Evolutionary conservation across 2,113 vertebrate genomes (phyloP).

Genomic region (Oncorhynchus clarkii): DNA sequence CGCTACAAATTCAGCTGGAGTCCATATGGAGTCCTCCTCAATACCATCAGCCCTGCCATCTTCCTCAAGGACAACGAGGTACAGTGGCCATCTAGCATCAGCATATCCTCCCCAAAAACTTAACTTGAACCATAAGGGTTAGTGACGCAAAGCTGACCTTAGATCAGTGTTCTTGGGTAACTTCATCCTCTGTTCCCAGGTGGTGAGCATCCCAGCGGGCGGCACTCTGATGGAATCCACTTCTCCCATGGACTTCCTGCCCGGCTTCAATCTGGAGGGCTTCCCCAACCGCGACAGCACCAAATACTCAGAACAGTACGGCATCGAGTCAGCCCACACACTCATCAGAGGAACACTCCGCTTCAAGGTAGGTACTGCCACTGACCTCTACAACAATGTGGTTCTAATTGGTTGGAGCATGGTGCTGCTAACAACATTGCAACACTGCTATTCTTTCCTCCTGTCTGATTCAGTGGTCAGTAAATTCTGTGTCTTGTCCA

Average conservation of each 20-base stretch:
- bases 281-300: constrained; percentile 96
- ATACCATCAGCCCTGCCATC: constrained; percentile 84
- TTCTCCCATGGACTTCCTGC: constrained; percentile 83
- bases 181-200: constrained; percentile 44
- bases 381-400: not conserved
- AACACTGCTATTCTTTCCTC: too few species aligned
- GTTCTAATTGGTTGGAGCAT: too few species aligned
- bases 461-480: too few species aligned
- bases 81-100: constrained; percentile 11
- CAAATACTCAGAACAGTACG: constrained; percentile 84
- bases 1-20: constrained; percentile 99
- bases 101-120: not conserved
- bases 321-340: constrained; percentile 87
- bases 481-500: constrained; percentile 19
- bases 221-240: constrained; percentile 82
- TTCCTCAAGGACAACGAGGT: constrained; percentile 88
- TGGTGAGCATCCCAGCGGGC: constrained; percentile 79
- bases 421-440: too few species aligned
- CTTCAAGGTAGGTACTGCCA: constrained; percentile 76
- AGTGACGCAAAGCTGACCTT: too few species aligned
- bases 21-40: constrained; percentile 87
- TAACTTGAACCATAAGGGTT: not conserved
- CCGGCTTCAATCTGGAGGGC: constrained; percentile 91
- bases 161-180: not conserved
- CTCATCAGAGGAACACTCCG: constrained; percentile 91